Percentiles rank a stretch among this genome's conserved stretches.
These are phyloP conservation scores for Coelopa frigida DNA, from an alignment of 1,140 invertebrate species.

Conservation along the genomic window DNA sequence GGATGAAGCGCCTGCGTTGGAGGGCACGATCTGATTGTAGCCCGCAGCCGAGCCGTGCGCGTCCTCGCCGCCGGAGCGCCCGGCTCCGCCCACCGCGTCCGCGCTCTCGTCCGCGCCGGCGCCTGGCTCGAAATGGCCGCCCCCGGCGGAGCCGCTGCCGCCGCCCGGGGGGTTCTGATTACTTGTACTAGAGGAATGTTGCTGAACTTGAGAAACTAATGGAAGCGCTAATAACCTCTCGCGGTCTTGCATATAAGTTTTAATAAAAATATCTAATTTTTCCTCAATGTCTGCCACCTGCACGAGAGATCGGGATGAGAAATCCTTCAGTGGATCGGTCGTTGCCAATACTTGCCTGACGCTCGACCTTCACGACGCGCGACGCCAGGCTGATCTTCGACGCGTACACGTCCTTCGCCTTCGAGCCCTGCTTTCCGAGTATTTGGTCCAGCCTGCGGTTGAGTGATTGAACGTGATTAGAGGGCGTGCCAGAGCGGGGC, in stretches of 20 bases:
- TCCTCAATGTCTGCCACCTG: slow-evolving; percentile 90
- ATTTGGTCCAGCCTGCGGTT: slow-evolving; percentile 71
- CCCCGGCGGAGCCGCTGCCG: slow-evolving; percentile 20
- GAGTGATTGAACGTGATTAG: too few relatives aligned
- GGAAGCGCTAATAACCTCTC: slow-evolving; percentile 54
- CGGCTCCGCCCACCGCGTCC: too few relatives aligned
- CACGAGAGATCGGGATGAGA: too few relatives aligned
- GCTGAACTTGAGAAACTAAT: slow-evolving; percentile 35
- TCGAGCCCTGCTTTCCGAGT: slow-evolving; percentile 85
- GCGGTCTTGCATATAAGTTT: slow-evolving; percentile 86
- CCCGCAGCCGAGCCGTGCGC: too few relatives aligned
- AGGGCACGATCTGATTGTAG: too few relatives aligned
- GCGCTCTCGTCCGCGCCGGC: slow-evolving; percentile 28
- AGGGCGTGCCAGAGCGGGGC: too few relatives aligned
- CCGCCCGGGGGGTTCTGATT: slow-evolving; percentile 23
- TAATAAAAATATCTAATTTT: slow-evolving; percentile 87
- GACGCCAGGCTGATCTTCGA: slow-evolving; percentile 89
- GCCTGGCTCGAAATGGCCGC: slow-evolving; percentile 35
- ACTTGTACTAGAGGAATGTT: slow-evolving; percentile 47
- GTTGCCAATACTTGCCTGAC: slow-evolving; percentile 76
- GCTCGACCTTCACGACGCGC: slow-evolving; percentile 89
- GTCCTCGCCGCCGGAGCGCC: too few relatives aligned
- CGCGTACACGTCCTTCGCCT: slow-evolving; percentile 88
- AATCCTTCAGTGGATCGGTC: too few relatives aligned
- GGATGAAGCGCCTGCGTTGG: too few relatives aligned